phyloP scores from a whole-genome alignment of 2,888 invertebrate genomes.

The Polydrusus pterygomalis region DNA sequence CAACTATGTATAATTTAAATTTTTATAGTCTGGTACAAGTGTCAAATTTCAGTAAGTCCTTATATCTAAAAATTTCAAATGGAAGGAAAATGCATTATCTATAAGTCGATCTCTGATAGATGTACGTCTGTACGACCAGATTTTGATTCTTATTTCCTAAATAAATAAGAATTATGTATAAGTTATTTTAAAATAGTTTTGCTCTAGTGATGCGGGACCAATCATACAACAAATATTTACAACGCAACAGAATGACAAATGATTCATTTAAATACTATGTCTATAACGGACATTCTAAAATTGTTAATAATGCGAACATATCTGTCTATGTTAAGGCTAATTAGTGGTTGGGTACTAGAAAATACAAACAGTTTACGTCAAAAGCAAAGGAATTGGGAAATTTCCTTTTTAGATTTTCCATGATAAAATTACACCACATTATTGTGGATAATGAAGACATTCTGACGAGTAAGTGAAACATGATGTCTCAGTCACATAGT shows the following conservation, averaged over 20 bases:
- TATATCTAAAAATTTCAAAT: too few relatives aligned
- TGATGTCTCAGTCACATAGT: too few relatives aligned
- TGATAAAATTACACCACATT: not conserved
- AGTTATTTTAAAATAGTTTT: slow-evolving; percentile 30
- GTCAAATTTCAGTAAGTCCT: too few relatives aligned
- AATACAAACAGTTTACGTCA: slow-evolving; percentile 5
- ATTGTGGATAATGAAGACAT: not conserved
- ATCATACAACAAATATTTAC: slow-evolving; percentile 47
- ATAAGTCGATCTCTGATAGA: not conserved
- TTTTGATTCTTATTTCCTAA: slow-evolving; percentile 29
- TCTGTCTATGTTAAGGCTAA: slow-evolving; percentile 25
- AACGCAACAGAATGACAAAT: slow-evolving; percentile 41
- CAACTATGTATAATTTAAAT: too few relatives aligned
- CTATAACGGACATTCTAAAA: slow-evolving; percentile 40
- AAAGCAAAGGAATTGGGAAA: slow-evolving; percentile 8
- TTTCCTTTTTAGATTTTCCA: slow-evolving; percentile 13
- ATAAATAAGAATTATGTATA: slow-evolving; percentile 31
- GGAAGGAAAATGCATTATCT: not conserved
- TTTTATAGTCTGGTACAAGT: too few relatives aligned
- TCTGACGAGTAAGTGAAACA: too few relatives aligned
- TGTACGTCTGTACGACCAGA: slow-evolving; percentile 15
- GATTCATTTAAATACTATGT: slow-evolving; percentile 44
- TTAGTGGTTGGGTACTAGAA: slow-evolving; percentile 24
- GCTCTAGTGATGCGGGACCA: slow-evolving; percentile 41
- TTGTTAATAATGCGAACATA: slow-evolving; percentile 27